Base-by-base conservation (phyloP, 2,797 vertebrate genomes). In the Clarias platycephalus region DNA sequence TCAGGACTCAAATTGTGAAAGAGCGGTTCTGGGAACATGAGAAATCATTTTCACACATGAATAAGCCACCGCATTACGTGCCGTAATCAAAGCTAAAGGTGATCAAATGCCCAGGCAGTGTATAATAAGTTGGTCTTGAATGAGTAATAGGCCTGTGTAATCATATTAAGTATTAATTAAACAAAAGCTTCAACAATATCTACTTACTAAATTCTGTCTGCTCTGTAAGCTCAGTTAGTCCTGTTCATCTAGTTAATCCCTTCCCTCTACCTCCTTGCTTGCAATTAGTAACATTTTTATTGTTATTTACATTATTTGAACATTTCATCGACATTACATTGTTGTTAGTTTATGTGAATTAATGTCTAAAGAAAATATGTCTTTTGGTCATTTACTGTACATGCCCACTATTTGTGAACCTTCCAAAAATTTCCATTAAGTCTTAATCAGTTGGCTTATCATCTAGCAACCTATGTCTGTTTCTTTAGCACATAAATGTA, bases 81-180 rank as follows among this genome's bases (percentile, higher is more conserved):
- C 12, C 12, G 49, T 13, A 53, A 53, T 53, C 49, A 53, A 53
- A 53, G 49, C 49, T 53, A 53, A 53, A 53, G 49, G 49, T 53
- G 44, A 49, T 49, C 44, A 13, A 53, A 53, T 53, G 44, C 44
- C 10, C 44, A 49, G 44, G 44, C 12, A 49, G 44, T 49, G 44
- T 13, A 49, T 44, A 71, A 44, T 71, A 53, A 1, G 13, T 72
- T 26, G 13, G 24, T 26, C 24, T 72, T 53, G 40, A 16, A 53
- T 72, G 70, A 72, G 70, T 53, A 72, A 72, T 72, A 72, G 44
- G 13, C 6, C 40, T 53, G 26, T 53, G 70, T 53, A 72, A 49
- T 49, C 40, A 72, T 44, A 72, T 15, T 44, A 72, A 71, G 37
- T n/a, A 44, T 44, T 44, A 44, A 44, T 71, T 71, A 44, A 44